Base-by-base conservation (phyloP, 2,113 vertebrate genomes). In the Pelmatolapia mariae region DNA sequence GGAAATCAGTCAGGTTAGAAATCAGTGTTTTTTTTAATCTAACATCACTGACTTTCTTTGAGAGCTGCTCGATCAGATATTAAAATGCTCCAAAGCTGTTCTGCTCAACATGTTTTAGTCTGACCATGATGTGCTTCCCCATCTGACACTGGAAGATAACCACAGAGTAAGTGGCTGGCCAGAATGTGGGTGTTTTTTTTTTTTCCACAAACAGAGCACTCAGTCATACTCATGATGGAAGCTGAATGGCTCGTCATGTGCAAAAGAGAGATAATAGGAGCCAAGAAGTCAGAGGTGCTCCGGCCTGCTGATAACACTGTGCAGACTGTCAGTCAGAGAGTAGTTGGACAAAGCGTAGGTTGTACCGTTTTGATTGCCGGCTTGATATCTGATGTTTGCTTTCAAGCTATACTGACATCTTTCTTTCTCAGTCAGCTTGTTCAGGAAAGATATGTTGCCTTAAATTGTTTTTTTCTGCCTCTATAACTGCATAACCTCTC, bases 71-170 rank as follows among this genome's bases (percentile, higher is more conserved):
- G 85, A 91, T 89, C 88, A 79, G 80, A 52, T 66, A 59, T 47
- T 81, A 66, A 88, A 93, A 87, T 86, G 87, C 73, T 86, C 59
- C 82, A 90, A 90, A 92, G 89, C 85, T 66, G 86, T 89, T 93
- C 91, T 80, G 89, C 89, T 86, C 85, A 81, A 90, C 87, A 52
- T 83, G 84, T 86, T 88, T 87, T 80, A 56, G 56, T 76, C 89
- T 50, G 84, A 87, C 86, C 84, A 38, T 89, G 93, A 93, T 84
- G 61, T 45, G 53, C 76, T 26, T 86, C 84, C 33, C 89, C 87
- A 86, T 86, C 90, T 94, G 94, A 94, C 89, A 86, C 86, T 89
- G 87, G 91, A 85, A 92, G 94, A 94, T 95, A 95, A 95, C 85
- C 90, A 80, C 89, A 66, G 82, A 87, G 84, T 82, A 84, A 85